A percentile compares a stretch with the other conserved stretches of the same genome.
phyloP scores from a whole-genome alignment of 2,113 vertebrate genomes.

The Pterophyllum scalare region DNA sequence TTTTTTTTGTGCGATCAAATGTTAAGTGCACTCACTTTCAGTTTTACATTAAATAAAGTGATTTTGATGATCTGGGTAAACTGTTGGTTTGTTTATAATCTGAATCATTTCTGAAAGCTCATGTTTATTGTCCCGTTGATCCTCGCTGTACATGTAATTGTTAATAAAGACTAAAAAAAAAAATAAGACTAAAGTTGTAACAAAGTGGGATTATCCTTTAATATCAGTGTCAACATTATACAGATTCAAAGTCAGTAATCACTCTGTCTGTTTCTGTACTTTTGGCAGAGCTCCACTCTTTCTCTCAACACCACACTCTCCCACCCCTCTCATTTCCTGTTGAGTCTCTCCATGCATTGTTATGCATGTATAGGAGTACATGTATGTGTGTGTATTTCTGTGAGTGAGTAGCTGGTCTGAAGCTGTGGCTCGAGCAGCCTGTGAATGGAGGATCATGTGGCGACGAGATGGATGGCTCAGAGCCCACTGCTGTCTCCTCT shows the following conservation, averaged over 20 bases:
- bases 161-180: fast-evolving
- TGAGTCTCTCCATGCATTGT: conserved; percentile 22
- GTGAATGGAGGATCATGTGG: conserved; percentile 96
- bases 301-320: conserved; percentile 42
- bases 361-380: neutral
- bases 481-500: conserved; percentile 97
- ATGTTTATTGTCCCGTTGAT: fast-evolving
- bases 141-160: no score
- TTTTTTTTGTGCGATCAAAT: neutral
- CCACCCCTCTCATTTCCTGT: conserved; percentile 58
- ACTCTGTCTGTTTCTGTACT: conserved; percentile 1
- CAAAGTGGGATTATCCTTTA: conserved; percentile 19
- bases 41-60: neutral
- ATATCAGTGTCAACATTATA: neutral
- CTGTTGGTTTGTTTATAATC: neutral
- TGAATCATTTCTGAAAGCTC: neutral
- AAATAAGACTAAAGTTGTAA: neutral
- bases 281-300: conserved; percentile 23
- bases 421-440: conserved; percentile 63
- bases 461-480: conserved; percentile 96
- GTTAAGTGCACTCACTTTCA: neutral
- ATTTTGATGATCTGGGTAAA: neutral
- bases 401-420: conserved; percentile 27
- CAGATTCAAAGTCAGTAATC: conserved; percentile 32
- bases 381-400: neutral